Percentiles rank a stretch among this genome's conserved stretches.
Evolutionary conservation across 2,113 vertebrate genomes (phyloP).

Genomic region (Phoxinus phoxinus): DNA sequence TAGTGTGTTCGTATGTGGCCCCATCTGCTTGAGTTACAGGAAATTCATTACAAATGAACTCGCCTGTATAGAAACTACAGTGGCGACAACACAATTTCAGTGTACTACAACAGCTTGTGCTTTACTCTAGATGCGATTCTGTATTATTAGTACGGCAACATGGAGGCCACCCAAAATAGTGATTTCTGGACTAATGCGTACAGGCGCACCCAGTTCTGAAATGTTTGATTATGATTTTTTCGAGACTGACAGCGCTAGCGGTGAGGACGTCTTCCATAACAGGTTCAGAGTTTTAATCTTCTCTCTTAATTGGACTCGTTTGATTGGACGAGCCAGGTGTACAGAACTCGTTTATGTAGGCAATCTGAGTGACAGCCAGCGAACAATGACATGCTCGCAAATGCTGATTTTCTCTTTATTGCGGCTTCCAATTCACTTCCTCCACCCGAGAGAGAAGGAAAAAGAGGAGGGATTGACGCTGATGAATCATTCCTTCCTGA

Average conservation of each 20-base stretch:
- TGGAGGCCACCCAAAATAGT: neutral
- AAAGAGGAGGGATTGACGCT: constrained; percentile 47
- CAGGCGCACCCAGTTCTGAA: neutral
- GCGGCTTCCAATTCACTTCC: constrained; percentile 29
- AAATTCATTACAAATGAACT: constrained; percentile 22
- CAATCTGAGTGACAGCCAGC: constrained; percentile 41
- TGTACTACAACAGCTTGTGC: neutral
- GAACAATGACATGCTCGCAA: constrained; percentile 44
- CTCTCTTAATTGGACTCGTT: constrained; percentile 54
- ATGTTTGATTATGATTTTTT: constrained; percentile 41
- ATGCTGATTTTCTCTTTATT: constrained; percentile 48
- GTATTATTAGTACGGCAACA: neutral
- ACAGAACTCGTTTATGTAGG: constrained; percentile 39
- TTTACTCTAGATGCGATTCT: neutral
- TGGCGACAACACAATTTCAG: neutral
- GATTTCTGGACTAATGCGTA: constrained; percentile 4
- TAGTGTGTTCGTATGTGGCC: neutral
- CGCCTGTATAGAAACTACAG: neutral
- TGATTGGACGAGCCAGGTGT: constrained; percentile 54
- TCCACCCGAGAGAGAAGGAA: constrained; percentile 30
- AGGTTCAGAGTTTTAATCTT: constrained; percentile 47
- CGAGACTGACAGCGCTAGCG: neutral
- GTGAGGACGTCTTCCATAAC: constrained; percentile 38
- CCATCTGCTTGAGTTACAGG: neutral
- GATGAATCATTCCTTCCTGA: constrained; percentile 51